Conservation (phyloP, 2,888 invertebrate genomes). For the Epirrita christyi region DNA sequence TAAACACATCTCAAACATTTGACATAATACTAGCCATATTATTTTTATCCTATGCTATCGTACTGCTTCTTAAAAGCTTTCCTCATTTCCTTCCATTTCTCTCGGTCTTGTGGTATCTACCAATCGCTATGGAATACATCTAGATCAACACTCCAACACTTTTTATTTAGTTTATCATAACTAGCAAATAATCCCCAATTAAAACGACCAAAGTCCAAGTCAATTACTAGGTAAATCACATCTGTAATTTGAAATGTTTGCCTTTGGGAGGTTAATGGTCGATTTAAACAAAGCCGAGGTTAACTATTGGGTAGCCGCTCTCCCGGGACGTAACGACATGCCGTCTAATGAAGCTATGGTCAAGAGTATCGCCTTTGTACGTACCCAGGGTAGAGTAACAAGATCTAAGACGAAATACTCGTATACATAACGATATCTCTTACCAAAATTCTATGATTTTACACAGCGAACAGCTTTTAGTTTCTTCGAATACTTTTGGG, state of each 20-base stretch:
- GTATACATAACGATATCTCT: background rate
- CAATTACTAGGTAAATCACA: slow-evolving; percentile 50
- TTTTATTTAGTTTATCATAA: background rate
- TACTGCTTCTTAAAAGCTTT: too few relatives aligned
- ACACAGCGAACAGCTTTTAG: too few relatives aligned
- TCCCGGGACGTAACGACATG: slow-evolving; percentile 46
- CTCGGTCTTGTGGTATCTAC: too few relatives aligned
- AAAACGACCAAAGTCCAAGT: slow-evolving; percentile 39
- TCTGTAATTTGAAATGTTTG: slow-evolving; percentile 59
- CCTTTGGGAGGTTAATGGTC: slow-evolving; percentile 60
- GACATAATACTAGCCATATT: too few relatives aligned
- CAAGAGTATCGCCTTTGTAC: slow-evolving; percentile 23
- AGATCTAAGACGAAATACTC: slow-evolving; percentile 7
- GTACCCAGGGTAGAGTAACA: slow-evolving; percentile 3
- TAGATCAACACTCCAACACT: background rate
- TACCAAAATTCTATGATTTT: too few relatives aligned
- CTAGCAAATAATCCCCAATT: slow-evolving; percentile 30
- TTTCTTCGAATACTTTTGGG: too few relatives aligned
- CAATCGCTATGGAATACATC: too few relatives aligned
- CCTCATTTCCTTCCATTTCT: too few relatives aligned
- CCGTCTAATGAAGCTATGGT: slow-evolving; percentile 39
- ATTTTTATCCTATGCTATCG: too few relatives aligned
- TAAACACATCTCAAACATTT: too few relatives aligned
- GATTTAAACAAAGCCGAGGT: slow-evolving; percentile 67
- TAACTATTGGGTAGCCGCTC: slow-evolving; percentile 53